phyloP scores from a whole-genome alignment of 2,888 invertebrate genomes.

The Branchinecta sandiegonensis region DNA sequence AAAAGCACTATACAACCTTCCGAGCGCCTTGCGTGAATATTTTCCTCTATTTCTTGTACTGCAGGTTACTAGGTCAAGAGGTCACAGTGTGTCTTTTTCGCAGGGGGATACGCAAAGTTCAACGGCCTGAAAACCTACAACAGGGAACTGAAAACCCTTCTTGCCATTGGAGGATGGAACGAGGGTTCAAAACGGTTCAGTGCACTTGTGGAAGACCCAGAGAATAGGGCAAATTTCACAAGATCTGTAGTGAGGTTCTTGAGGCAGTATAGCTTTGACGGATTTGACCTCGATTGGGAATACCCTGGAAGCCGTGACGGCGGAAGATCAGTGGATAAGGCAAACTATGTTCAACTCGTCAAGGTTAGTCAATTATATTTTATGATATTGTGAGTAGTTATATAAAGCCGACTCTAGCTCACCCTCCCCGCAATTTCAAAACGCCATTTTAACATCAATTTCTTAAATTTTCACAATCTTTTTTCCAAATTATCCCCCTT shows the following conservation, averaged over 20 bases:
- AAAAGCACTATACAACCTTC: no score
- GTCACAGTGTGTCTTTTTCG: constrained; percentile 14
- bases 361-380: constrained; percentile 40
- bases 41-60: no score
- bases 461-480: no score
- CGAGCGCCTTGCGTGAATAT: no score
- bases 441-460: no score
- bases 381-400: no score
- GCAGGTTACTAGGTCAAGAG: no score
- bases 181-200: constrained; percentile 80
- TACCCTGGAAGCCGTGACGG: constrained; percentile 70
- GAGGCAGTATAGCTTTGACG: constrained; percentile 81
- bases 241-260: constrained; percentile 49
- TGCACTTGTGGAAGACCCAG: constrained; percentile 64
- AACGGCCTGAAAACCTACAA: constrained; percentile 84
- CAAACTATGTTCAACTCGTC: constrained; percentile 74
- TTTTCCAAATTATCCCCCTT: no score
- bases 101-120: constrained; percentile 87
- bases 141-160: constrained; percentile 71
- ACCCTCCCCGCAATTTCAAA: no score
- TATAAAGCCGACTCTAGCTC: no score
- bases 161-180: constrained; percentile 90
- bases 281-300: constrained; percentile 79
- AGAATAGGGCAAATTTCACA: constrained; percentile 61
- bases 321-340: constrained; percentile 55